Evolutionary conservation across 2,797 vertebrate species (phyloP).

Genomic region (Clarias fuscus): DNA sequence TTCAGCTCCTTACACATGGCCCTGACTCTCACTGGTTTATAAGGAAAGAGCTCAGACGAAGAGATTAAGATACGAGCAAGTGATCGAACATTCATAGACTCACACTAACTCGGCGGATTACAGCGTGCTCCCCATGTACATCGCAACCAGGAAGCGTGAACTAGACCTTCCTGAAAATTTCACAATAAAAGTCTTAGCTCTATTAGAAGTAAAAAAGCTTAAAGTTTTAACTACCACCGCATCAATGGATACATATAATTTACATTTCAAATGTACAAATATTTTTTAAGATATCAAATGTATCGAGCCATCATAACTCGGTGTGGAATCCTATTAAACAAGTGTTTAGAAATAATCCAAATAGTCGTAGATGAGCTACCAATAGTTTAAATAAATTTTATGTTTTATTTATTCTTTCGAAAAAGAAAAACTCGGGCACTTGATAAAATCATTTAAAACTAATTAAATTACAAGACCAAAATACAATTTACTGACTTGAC

Average conservation of each 20-base stretch:
- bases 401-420: background rate
- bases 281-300: background rate
- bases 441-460: background rate
- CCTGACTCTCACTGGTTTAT: background rate
- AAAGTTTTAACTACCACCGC: too few relatives aligned
- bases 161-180: background rate
- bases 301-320: background rate
- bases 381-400: background rate
- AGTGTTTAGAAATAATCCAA: too few relatives aligned
- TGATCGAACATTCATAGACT: constrained; percentile 56
- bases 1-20: constrained; percentile 72
- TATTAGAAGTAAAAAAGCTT: background rate
- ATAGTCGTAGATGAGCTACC: background rate
- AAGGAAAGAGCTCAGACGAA: constrained; percentile 16
- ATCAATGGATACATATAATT: background rate
- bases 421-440: background rate
- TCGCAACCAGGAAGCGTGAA: background rate
- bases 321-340: background rate
- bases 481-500: background rate
- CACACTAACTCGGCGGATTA: background rate
- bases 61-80: background rate
- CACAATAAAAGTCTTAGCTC: constrained; percentile 44
- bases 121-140: background rate
- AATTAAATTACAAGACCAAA: background rate
- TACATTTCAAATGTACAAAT: background rate